Evolutionary conservation across 2,113 vertebrate genomes (phyloP).

Genomic region (Tiliqua scincoides): DNA sequence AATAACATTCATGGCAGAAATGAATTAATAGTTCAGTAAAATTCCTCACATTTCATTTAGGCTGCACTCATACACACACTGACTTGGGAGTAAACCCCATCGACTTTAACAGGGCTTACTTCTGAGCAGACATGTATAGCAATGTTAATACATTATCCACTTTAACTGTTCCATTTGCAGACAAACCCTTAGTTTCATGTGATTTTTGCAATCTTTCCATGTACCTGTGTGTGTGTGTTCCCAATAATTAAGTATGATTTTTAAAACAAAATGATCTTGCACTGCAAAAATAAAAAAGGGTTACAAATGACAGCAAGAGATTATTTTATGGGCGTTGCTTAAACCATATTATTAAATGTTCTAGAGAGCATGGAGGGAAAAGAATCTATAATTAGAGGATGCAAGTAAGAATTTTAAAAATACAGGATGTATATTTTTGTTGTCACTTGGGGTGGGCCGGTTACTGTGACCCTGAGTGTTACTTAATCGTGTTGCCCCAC

Average conservation of each 20-base stretch:
- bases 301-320: slow-evolving; percentile 30
- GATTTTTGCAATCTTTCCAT: slow-evolving; percentile 6
- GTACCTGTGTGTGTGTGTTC: no score
- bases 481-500: slow-evolving; percentile 16
- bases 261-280: not conserved
- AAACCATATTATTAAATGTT: slow-evolving; percentile 16
- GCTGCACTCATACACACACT: no score
- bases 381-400: slow-evolving; percentile 41
- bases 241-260: slow-evolving; percentile 19
- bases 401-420: slow-evolving; percentile 21
- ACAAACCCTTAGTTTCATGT: slow-evolving; percentile 34
- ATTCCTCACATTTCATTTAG: no score
- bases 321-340: slow-evolving; percentile 37
- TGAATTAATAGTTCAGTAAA: no score
- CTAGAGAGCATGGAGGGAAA: slow-evolving; percentile 14
- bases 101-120: no score
- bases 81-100: no score
- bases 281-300: slow-evolving; percentile 18
- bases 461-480: slow-evolving; percentile 32
- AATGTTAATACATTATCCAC: not conserved
- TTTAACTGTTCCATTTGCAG: slow-evolving; percentile 40
- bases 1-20: no score
- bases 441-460: slow-evolving; percentile 24
- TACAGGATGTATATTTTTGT: slow-evolving; percentile 12
- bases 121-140: no score